A percentile compares a stretch with the other conserved stretches of the same genome.
Evolutionary conservation across 2,113 vertebrate species (phyloP).

Genomic region (Cathartes aura): DNA sequence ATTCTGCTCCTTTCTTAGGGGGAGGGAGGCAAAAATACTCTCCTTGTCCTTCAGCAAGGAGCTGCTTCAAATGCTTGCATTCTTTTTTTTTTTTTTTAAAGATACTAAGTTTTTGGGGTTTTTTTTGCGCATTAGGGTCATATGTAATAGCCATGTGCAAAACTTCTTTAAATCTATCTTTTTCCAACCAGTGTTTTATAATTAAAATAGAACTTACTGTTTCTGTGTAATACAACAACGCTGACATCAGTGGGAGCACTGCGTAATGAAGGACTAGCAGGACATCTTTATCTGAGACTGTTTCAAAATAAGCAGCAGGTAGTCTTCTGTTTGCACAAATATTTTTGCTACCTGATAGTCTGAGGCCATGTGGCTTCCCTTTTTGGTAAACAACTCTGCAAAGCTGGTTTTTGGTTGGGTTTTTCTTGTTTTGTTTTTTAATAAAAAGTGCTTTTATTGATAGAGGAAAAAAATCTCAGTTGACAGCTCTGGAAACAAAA

Average conservation of each 20-base stretch:
- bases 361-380: neutral
- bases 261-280: neutral
- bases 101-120: neutral
- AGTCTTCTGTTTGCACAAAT: neutral
- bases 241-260: neutral
- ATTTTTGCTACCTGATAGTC: neutral
- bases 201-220: neutral
- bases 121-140: too few species aligned
- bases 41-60: neutral
- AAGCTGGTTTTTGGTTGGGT: neutral
- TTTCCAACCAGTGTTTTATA: neutral
- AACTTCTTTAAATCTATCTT: neutral
- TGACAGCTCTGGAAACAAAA: neutral
- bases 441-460: neutral
- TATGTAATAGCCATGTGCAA: neutral
- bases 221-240: neutral
- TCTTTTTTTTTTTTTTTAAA: neutral
- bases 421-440: neutral
- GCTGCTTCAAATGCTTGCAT: neutral
- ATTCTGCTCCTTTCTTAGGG: neutral
- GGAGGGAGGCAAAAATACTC: neutral
- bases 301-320: neutral
- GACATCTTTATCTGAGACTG: neutral
- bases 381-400: neutral
- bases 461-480: neutral